Evolutionary conservation across 2,113 vertebrate genomes (phyloP), one percentile per base, ranked within the genome.

Genomic region (Sinocyclocheilus anophthalmus): DNA sequence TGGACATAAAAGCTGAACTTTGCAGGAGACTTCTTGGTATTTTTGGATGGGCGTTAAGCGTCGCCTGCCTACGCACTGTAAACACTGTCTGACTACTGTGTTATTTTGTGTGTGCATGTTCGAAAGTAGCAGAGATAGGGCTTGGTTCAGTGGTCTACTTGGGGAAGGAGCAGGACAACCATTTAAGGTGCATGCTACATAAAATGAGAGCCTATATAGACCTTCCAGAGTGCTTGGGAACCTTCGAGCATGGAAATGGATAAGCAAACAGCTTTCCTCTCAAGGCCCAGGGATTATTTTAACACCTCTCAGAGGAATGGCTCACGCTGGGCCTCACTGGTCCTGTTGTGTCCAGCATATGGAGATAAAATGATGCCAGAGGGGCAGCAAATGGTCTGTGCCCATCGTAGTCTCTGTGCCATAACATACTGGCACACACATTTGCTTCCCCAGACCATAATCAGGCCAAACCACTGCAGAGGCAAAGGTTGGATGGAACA

Each of bases 1-100:
- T 90, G 91, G 89, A 87, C 87, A 88, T 93, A 93, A 93, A 93
- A 92, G 93, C 90, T 86, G 89, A 89, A 50, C 90, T 90, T 91
- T 87, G 90, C 87, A 83, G 84, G 89, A 89, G 86, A 90, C 85
- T 83, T 85, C 37, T 79, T 87, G 86, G 84, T 87, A 87, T 69
- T 89, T 90, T 91, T 86, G 22, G 67, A 69, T 63, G 18, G 85
- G 69, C 33, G 42, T 76, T 81, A 61, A 76, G 72, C 26, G 14
- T 24, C 22, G 6, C 50, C 76, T 81, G 65, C 81, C 65, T 45
- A 78, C 50, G 80, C 39, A 39, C 18, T 42, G 70, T 65, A 83
- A 70, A 78, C 69, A 69, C 42, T 79, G 8, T 72, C 50, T 83
- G 73, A 87, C 45, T 42, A 26, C 53, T 13, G 42, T 50, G 53